phyloP scores from a whole-genome alignment of 1,140 invertebrate genomes.

The Odontomachus brunneus region DNA sequence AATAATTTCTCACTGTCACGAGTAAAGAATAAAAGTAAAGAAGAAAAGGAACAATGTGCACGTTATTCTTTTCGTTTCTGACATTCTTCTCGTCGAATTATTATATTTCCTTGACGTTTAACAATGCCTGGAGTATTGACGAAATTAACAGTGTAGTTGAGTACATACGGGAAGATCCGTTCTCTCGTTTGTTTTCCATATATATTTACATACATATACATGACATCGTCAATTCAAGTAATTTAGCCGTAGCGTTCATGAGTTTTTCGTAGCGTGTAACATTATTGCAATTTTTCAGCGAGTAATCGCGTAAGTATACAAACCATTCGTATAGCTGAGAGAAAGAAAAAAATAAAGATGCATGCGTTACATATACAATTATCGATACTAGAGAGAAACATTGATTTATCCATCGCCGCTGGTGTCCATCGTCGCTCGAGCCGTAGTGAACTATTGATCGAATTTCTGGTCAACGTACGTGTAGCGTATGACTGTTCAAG shows the following conservation, averaged over 20 bases:
- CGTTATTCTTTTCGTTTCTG: not conserved
- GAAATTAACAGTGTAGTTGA: constrained; percentile 30
- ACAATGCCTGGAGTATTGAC: constrained; percentile 35
- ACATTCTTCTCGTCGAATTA: not conserved
- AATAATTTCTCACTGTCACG: constrained; percentile 14
- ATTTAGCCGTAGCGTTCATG: constrained; percentile 55
- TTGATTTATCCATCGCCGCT: constrained; percentile 29
- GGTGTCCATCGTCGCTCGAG: constrained; percentile 31
- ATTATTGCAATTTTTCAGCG: constrained; percentile 65
- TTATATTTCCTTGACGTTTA: constrained; percentile 27
- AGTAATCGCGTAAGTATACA: constrained; percentile 69
- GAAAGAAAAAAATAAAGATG: constrained; percentile 43
- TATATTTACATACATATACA: constrained; percentile 48
- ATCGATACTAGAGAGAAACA: constrained; percentile 26
- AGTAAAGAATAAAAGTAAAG: no score
- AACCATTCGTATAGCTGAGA: constrained; percentile 43
- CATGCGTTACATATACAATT: constrained; percentile 62
- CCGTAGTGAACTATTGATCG: constrained; percentile 4
- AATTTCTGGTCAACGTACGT: constrained; percentile 20
- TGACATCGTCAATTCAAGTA: constrained; percentile 76
- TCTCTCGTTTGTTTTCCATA: constrained; percentile 47
- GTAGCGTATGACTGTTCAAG: constrained; percentile 34
- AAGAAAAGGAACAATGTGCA: not conserved
- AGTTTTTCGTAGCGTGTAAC: constrained; percentile 59
- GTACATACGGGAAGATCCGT: constrained; percentile 7